These are phyloP conservation scores for Synanthedon formicaeformis DNA, from an alignment of 2,888 invertebrate species.

Conservation along the genomic window DNA sequence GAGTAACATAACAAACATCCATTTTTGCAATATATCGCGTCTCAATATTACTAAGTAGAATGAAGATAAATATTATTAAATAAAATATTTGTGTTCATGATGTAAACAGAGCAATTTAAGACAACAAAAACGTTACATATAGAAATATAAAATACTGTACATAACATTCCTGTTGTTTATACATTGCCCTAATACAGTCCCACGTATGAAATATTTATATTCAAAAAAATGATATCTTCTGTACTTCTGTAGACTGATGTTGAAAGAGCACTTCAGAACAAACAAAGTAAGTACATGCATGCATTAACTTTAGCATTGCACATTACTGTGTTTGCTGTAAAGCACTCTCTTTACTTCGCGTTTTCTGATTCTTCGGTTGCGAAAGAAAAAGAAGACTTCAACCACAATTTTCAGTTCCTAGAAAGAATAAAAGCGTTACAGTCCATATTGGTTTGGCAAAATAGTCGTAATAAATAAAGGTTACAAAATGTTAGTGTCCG, in stretches of 20 bases:
- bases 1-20: too few relatives aligned
- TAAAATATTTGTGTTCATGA: constrained; percentile 5
- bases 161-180: constrained; percentile 71
- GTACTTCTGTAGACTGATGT: constrained; percentile 15
- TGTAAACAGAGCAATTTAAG: constrained; percentile 65
- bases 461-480: too few relatives aligned
- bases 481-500: too few relatives aligned
- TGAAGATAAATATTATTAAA: not conserved
- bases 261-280: constrained; percentile 57
- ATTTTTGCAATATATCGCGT: too few relatives aligned
- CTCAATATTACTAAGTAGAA: not conserved
- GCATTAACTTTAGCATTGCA: constrained; percentile 62
- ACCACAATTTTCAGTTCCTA: too few relatives aligned
- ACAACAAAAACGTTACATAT: constrained; percentile 72
- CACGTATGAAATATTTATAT: not conserved
- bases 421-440: too few relatives aligned
- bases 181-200: constrained; percentile 51
- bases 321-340: constrained; percentile 69
- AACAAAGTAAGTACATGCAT: constrained; percentile 72
- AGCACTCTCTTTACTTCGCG: constrained; percentile 30
- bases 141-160: constrained; percentile 68
- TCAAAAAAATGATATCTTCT: constrained; percentile 3
- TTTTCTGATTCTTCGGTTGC: too few relatives aligned
- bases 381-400: too few relatives aligned
- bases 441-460: too few relatives aligned